phyloP scores from a whole-genome alignment of 2,797 vertebrate species.

The Psittacula echo region DNA sequence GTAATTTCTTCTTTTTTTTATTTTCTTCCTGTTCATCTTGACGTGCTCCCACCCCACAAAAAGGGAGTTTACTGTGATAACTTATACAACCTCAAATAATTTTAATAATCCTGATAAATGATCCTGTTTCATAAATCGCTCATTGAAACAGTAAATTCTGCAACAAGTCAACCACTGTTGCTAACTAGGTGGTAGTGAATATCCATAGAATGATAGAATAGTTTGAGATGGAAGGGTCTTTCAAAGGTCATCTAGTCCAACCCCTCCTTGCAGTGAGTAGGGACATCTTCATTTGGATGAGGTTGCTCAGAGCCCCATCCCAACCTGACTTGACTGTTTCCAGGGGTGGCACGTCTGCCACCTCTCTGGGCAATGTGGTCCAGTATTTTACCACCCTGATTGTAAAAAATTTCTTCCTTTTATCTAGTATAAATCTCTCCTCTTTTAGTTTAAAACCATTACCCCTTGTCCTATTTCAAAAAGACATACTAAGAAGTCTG shows the following conservation, averaged over 20 bases:
- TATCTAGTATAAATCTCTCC: background rate
- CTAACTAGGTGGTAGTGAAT: background rate
- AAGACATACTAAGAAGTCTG: background rate
- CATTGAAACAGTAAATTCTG: background rate
- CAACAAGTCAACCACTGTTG: background rate
- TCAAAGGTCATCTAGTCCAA: background rate
- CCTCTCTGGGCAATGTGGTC: background rate
- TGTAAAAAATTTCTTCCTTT: background rate
- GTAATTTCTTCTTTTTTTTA: background rate
- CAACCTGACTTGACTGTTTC: background rate
- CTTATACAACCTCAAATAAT: background rate
- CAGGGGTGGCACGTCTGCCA: background rate
- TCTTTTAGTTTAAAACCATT: background rate
- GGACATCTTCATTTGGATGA: background rate
- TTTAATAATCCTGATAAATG: background rate
- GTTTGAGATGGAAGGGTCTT: background rate
- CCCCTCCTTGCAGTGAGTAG: background rate
- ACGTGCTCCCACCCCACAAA: background rate
- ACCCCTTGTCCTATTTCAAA: fast-evolving
- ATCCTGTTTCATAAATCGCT: background rate
- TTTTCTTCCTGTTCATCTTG: background rate
- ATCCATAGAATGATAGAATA: background rate
- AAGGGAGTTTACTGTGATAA: background rate
- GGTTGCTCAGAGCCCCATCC: background rate
- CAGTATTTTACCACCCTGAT: background rate